phyloP scores from a whole-genome alignment of 2,888 invertebrate genomes.

The Creontiades dilutus region DNA sequence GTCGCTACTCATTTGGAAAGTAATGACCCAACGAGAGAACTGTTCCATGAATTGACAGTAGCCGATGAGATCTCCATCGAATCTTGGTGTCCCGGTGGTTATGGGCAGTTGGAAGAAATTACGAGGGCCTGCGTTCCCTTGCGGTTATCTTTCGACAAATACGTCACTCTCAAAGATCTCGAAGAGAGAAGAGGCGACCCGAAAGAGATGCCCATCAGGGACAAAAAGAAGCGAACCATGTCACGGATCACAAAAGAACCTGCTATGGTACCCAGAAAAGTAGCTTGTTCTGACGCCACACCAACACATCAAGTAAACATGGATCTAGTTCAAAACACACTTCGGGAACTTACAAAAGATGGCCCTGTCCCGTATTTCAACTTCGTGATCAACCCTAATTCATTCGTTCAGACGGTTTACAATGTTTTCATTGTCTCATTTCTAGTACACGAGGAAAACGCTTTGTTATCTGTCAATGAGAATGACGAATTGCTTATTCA shows the following conservation, averaged over 20 bases:
- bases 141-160: conserved; percentile 25
- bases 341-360: not conserved
- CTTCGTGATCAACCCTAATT: conserved; percentile 63
- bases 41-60: conserved; percentile 49
- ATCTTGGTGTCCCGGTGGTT: conserved; percentile 63
- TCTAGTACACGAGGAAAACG: conserved; percentile 59
- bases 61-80: conserved; percentile 9
- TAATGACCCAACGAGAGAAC: conserved; percentile 42
- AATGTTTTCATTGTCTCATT: conserved; percentile 65
- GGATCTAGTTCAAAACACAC: not conserved
- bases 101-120: conserved; percentile 39
- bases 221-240: conserved; percentile 40
- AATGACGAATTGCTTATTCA: conserved; percentile 55
- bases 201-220: not conserved
- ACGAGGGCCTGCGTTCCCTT: conserved; percentile 39
- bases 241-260: not conserved
- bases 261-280: conserved; percentile 28
- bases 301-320: conserved; percentile 51
- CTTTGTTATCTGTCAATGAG: not conserved
- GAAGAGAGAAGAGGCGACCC: conserved; percentile 23
- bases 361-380: conserved; percentile 55
- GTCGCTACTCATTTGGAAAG: conserved; percentile 55
- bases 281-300: conserved; percentile 20
- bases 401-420: conserved; percentile 61
- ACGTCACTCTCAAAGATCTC: conserved; percentile 50